A percentile compares a stretch with the other conserved stretches of the same genome.
phyloP scores from a whole-genome alignment of 2,888 invertebrate species.

The Temnothorax rugatulus region DNA sequence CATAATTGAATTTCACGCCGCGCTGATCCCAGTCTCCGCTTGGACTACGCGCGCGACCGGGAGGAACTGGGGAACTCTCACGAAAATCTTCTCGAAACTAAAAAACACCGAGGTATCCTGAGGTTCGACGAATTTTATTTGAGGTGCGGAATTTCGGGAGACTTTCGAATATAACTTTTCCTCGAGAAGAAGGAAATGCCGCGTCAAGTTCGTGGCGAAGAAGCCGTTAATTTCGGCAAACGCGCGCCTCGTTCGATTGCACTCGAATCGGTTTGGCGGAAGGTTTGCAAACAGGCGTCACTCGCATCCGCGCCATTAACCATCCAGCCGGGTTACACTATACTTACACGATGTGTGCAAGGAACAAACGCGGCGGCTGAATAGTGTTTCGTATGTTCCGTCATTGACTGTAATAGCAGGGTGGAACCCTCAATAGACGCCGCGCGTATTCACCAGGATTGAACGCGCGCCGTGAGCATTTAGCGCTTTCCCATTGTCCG shows the following conservation, averaged over 20 bases:
- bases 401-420: constrained; percentile 78
- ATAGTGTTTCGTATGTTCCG: constrained; percentile 77
- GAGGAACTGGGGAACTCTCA: no score
- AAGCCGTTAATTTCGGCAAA: constrained; percentile 27
- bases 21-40: constrained; percentile 68
- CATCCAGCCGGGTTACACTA: constrained; percentile 68
- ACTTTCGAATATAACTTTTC: neutral
- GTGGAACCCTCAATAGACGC: constrained; percentile 76
- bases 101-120: neutral
- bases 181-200: neutral
- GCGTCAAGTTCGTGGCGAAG: neutral
- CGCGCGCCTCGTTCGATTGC: neutral
- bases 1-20: constrained; percentile 84
- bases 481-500: constrained; percentile 73
- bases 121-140: neutral
- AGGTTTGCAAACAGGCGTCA: constrained; percentile 74
- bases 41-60: constrained; percentile 27
- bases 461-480: constrained; percentile 74
- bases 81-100: constrained; percentile 38
- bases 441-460: constrained; percentile 74
- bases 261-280: constrained; percentile 42
- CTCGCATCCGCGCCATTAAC: constrained; percentile 65
- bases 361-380: constrained; percentile 74
- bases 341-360: constrained; percentile 76
- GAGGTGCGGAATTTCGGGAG: neutral